These are phyloP conservation scores for Dreissena rostriformis DNA, from an alignment of 1,140 invertebrate species.

Conservation along the genomic window DNA sequence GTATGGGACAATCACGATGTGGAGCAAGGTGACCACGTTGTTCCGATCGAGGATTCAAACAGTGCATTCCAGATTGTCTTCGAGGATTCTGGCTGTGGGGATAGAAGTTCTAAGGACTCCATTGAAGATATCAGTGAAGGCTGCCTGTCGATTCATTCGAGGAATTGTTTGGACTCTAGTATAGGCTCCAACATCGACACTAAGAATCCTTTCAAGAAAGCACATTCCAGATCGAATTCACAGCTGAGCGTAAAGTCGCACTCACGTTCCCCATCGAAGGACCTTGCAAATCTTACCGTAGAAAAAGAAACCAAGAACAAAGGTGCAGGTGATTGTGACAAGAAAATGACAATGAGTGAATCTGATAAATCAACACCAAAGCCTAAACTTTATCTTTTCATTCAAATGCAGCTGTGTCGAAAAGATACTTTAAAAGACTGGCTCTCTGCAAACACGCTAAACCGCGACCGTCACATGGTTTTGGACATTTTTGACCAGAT, in stretches of 20 bases:
- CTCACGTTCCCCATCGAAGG: not conserved
- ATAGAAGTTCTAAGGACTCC: conserved; percentile 65
- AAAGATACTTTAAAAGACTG: conserved; percentile 95
- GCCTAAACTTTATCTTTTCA: conserved; percentile 90
- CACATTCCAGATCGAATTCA: not conserved
- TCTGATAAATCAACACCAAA: not conserved
- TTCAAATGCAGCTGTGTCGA: conserved; percentile 98
- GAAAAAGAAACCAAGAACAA: conserved; percentile 32
- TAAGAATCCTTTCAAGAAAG: conserved; percentile 10
- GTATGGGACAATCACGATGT: not conserved
- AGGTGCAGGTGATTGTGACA: not conserved
- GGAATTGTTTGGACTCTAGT: not conserved
- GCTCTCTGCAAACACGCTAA: conserved; percentile 83
- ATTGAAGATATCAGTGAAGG: conserved; percentile 42
- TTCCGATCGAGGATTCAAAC: conserved; percentile 30
- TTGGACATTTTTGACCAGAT: conserved; percentile 95
- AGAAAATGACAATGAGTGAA: not conserved
- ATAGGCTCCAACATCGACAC: not conserved
- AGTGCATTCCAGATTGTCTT: conserved; percentile 84
- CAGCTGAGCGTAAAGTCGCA: not conserved
- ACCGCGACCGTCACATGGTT: conserved; percentile 80
- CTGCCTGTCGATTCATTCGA: conserved; percentile 11
- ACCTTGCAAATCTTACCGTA: conserved; percentile 10
- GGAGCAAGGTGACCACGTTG: not conserved
- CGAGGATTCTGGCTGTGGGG: conserved; percentile 77